phyloP scores from a whole-genome alignment of 37 sponge, comb jelly and placozoan species.

The Oopsacas minuta region DNA sequence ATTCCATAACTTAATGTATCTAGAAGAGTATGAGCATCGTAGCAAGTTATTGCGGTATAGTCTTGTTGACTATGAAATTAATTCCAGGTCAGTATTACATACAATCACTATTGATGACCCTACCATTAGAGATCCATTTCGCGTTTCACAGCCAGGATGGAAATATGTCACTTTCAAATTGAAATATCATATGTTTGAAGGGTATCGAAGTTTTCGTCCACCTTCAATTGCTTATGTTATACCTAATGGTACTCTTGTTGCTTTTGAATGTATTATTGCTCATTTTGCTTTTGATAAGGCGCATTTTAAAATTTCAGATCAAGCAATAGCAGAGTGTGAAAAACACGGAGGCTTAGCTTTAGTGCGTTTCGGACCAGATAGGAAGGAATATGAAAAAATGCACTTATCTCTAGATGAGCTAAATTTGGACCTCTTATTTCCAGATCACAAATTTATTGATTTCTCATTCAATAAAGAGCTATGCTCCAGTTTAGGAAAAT shows the following conservation, averaged over 20 bases:
- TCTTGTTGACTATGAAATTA: conserved; percentile 9
- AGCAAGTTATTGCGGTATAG: neutral
- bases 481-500: neutral
- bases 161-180: neutral
- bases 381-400: neutral
- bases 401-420: neutral
- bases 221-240: neutral
- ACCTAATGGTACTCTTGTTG: neutral
- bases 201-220: neutral
- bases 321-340: neutral
- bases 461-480: neutral
- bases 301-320: neutral
- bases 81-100: neutral
- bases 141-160: neutral
- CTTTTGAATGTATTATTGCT: neutral
- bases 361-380: neutral
- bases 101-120: neutral
- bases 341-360: neutral
- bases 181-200: conserved; percentile 3
- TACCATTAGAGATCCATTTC: neutral
- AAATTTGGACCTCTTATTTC: neutral
- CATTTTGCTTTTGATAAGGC: neutral
- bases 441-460: neutral
- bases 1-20: neutral
- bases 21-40: neutral